Evolutionary conservation across 2,797 vertebrate genomes (phyloP).

Genomic region (Babyrousa celebensis): DNA sequence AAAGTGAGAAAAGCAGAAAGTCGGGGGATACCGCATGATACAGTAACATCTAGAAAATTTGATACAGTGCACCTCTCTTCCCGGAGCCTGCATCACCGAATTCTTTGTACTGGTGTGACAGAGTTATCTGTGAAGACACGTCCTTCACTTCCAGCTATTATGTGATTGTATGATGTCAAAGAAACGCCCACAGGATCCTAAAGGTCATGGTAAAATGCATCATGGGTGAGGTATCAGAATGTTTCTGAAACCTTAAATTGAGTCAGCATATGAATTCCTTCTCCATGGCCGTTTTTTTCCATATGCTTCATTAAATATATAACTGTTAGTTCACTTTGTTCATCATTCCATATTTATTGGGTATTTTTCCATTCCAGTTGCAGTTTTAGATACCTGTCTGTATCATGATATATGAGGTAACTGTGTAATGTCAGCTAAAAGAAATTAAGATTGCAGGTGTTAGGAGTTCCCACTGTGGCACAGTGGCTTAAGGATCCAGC

Average conservation of each 20-base stretch:
- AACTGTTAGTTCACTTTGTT: background rate
- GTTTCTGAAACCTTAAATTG: slow-evolving; percentile 7
- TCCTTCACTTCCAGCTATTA: background rate
- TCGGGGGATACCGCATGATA: background rate
- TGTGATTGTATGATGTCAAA: background rate
- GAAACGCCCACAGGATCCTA: background rate
- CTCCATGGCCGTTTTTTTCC: background rate
- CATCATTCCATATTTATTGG: background rate
- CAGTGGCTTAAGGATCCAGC: no score
- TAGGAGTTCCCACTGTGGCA: no score
- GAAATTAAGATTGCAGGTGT: background rate
- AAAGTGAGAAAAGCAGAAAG: slow-evolving; percentile 6
- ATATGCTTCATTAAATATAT: background rate
- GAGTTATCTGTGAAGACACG: background rate
- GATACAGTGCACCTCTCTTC: background rate
- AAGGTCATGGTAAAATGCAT: background rate
- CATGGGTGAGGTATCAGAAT: background rate
- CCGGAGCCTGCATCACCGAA: background rate
- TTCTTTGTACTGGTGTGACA: background rate
- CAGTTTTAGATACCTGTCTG: background rate
- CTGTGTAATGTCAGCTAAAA: background rate
- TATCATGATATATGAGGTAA: background rate
- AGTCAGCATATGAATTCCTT: background rate
- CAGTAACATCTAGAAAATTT: background rate
- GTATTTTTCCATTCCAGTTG: background rate